Evolutionary conservation across 2,888 invertebrate species (phyloP).

Genomic region (Drosophila lutescens): DNA sequence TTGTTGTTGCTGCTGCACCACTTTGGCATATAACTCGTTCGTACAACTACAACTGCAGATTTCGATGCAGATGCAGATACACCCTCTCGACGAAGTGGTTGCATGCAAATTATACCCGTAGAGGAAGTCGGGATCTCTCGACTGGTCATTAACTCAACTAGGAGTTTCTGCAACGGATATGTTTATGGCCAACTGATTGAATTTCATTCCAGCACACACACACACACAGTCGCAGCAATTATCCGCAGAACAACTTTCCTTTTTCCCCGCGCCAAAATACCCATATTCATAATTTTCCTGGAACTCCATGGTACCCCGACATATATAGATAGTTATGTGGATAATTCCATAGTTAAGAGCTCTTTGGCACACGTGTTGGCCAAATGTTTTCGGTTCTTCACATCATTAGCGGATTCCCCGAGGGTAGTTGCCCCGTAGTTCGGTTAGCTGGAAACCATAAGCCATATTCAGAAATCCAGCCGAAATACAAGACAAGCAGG

Average conservation of each 20-base stretch:
- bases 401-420: constrained; percentile 48
- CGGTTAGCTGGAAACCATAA: constrained; percentile 16
- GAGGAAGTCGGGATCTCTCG: constrained; percentile 44
- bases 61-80: constrained; percentile 36
- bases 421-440: constrained; percentile 38
- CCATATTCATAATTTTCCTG: constrained; percentile 18
- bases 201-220: constrained; percentile 44
- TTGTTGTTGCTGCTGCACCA: constrained; percentile 67
- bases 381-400: constrained; percentile 48
- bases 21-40: constrained; percentile 70
- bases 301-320: not conserved
- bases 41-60: constrained; percentile 30
- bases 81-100: constrained; percentile 59
- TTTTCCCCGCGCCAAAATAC: constrained; percentile 28
- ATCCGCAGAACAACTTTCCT: constrained; percentile 27
- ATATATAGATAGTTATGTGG: not conserved
- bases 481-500: constrained; percentile 24
- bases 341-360: not conserved
- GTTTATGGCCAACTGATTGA: constrained; percentile 59
- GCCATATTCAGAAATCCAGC: constrained; percentile 18
- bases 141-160: constrained; percentile 58
- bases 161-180: constrained; percentile 55
- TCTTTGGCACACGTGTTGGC: constrained; percentile 38
- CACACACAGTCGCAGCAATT: constrained; percentile 25
- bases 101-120: constrained; percentile 67